These are phyloP conservation scores for Leptestheria dahalacensis DNA, from an alignment of 1,140 invertebrate genomes.

Conservation along the genomic window DNA sequence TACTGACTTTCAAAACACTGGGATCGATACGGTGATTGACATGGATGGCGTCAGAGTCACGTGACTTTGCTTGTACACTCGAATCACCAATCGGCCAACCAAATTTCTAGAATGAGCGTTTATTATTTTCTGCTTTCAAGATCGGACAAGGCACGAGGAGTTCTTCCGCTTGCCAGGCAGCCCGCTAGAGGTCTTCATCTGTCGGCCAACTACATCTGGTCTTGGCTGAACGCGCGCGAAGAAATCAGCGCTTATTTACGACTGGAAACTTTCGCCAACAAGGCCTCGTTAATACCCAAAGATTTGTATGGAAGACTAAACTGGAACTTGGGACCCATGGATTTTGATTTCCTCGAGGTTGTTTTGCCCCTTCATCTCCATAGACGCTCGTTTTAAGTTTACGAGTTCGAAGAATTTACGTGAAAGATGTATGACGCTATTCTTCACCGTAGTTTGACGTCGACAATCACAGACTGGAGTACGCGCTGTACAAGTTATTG, in stretches of 20 bases:
- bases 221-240: neutral
- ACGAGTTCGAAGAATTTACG: no score
- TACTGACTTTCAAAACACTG: no score
- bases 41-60: no score
- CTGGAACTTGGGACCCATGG: slow-evolving; percentile 6
- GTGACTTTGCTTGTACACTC: no score
- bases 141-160: neutral
- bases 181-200: neutral
- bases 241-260: neutral
- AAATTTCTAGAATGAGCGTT: no score
- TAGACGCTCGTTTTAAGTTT: no score
- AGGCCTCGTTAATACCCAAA: slow-evolving; percentile 5
- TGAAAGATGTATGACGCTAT: neutral
- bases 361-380: no score
- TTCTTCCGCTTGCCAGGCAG: neutral
- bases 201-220: slow-evolving; percentile 11
- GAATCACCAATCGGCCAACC: no score
- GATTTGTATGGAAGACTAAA: slow-evolving; percentile 7
- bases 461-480: neutral
- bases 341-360: slow-evolving; percentile 4
- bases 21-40: no score
- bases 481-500: neutral
- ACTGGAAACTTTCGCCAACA: slow-evolving; percentile 5
- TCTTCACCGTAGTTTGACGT: neutral
- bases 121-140: neutral